Conservation (phyloP, 2,797 vertebrate species). For the Alauda arvensis region DNA sequence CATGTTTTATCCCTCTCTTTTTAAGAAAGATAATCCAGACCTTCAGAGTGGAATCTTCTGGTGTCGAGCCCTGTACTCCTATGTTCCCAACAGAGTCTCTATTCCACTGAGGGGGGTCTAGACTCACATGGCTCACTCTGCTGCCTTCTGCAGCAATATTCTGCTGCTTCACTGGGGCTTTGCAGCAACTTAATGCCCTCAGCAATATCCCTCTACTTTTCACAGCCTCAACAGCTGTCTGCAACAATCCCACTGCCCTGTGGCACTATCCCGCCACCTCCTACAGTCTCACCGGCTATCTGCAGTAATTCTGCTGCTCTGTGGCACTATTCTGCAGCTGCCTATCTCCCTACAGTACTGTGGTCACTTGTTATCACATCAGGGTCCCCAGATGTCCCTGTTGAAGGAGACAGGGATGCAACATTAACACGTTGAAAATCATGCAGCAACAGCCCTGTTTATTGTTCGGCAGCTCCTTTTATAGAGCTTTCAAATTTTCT, state of each 20-base stretch:
- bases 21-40: neutral
- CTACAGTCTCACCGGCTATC: neutral
- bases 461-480: neutral
- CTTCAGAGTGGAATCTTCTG: neutral
- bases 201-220: neutral
- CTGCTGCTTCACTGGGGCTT: neutral
- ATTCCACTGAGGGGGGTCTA: neutral
- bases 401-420: neutral
- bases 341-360: neutral
- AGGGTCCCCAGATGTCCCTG: neutral
- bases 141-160: neutral
- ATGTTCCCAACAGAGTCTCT: neutral
- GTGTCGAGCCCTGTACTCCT: neutral
- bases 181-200: neutral
- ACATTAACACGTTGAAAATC: neutral
- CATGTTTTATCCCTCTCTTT: neutral
- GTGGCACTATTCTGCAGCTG: neutral
- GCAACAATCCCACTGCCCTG: no score
- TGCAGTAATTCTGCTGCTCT: neutral
- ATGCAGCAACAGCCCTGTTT: neutral
- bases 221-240: neutral
- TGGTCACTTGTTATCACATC: neutral
- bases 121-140: neutral
- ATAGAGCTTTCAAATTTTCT: neutral
- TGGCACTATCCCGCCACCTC: no score